Conservation (phyloP, 1,140 invertebrate genomes). For the Drosophila tristis region DNA sequence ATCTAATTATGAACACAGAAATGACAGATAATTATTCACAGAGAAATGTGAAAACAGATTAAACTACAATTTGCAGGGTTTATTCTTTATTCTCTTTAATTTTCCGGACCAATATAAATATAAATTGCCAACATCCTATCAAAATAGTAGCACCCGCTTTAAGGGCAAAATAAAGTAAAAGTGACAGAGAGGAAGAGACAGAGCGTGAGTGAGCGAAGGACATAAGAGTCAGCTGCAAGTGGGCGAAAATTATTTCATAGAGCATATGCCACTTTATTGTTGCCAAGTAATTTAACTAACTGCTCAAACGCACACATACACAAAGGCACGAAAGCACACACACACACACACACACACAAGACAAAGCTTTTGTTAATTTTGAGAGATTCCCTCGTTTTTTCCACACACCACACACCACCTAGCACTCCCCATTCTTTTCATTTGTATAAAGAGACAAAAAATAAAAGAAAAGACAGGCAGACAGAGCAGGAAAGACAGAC, state of each 20-base stretch:
- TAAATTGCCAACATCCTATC: too few species aligned
- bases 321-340: conserved; percentile 13
- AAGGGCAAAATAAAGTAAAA: conserved; percentile 3
- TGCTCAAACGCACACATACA: conserved; percentile 32
- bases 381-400: conserved; percentile 8
- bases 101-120: too few species aligned
- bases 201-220: too few species aligned
- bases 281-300: conserved; percentile 81
- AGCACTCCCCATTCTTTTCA: conserved; percentile 20
- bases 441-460: conserved; percentile 49
- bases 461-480: neutral
- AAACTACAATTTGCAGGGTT: too few species aligned
- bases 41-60: too few species aligned
- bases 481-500: conserved; percentile 39
- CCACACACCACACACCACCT: conserved; percentile 10
- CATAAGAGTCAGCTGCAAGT: too few species aligned
- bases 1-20: too few species aligned
- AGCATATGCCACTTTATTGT: conserved; percentile 77
- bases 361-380: conserved; percentile 46
- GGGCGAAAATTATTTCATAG: conserved; percentile 67
- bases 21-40: too few species aligned
- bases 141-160: too few species aligned
- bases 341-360: conserved; percentile 15
- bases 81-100: too few species aligned
- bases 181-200: neutral